Conservation (phyloP, 2,113 vertebrate species). For the Pomatorhinus ruficollis region DNA sequence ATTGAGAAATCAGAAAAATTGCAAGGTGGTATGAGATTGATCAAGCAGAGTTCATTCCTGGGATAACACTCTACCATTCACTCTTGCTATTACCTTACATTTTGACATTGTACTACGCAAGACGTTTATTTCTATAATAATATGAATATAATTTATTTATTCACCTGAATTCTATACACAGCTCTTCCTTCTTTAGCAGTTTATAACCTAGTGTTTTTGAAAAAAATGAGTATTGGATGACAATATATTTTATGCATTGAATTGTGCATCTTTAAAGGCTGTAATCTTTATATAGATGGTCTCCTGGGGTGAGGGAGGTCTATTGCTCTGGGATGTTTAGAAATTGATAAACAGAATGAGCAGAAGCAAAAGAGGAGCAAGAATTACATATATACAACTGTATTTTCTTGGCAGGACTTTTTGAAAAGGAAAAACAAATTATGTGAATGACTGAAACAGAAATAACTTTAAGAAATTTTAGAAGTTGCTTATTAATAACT, state of each 20-base stretch:
- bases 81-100: not conserved
- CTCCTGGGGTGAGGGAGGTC: not conserved
- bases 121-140: not conserved
- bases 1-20: not conserved
- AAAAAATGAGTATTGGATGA: not conserved
- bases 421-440: not conserved
- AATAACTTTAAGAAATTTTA: not conserved
- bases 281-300: not conserved
- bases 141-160: not conserved
- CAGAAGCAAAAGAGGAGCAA: not conserved
- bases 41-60: slow-evolving; percentile 18
- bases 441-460: not conserved
- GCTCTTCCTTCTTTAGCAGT: not conserved
- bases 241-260: not conserved
- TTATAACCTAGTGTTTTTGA: not conserved
- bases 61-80: not conserved
- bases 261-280: not conserved
- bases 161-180: not conserved
- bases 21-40: not conserved
- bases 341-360: not conserved
- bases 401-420: not conserved
- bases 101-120: not conserved
- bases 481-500: not conserved
- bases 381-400: not conserved
- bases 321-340: not conserved